Evolutionary conservation across 2,888 invertebrate genomes (phyloP).

Genomic region (Apodemia zela): DNA sequence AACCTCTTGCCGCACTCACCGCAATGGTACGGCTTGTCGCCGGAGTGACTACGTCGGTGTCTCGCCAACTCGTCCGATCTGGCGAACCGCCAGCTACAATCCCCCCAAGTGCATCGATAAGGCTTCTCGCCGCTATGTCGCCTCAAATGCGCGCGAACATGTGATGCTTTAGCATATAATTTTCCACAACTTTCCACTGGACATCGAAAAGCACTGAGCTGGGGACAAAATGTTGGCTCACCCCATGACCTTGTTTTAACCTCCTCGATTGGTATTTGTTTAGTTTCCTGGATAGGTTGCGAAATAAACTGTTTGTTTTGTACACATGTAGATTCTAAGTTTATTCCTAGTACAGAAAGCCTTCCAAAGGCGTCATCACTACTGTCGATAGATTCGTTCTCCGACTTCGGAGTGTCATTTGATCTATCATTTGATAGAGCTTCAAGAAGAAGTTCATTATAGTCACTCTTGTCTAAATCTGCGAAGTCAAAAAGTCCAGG

Average conservation of each 20-base stretch:
- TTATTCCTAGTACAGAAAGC: constrained; percentile 43
- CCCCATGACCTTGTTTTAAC: constrained; percentile 56
- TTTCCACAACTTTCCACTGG: constrained; percentile 87
- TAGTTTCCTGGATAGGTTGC: constrained; percentile 26
- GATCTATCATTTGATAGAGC: constrained; percentile 55
- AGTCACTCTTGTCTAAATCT: constrained; percentile 62
- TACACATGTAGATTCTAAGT: constrained; percentile 45
- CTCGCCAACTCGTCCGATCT: constrained; percentile 96
- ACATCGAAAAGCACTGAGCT: constrained; percentile 83
- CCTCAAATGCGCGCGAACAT: constrained; percentile 92
- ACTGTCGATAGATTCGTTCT: constrained; percentile 44
- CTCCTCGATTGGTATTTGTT: constrained; percentile 35
- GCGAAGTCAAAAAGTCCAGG: constrained; percentile 61
- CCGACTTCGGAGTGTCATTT: constrained; percentile 48
- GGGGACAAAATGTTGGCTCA: constrained; percentile 62
- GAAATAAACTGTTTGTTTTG: constrained; percentile 37
- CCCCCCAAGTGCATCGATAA: constrained; percentile 86
- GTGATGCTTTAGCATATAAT: constrained; percentile 93
- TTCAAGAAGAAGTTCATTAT: constrained; percentile 65
- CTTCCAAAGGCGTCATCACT: constrained; percentile 41
- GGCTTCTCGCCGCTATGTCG: constrained; percentile 92
- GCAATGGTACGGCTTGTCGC: constrained; percentile 96
- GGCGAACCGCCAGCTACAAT: constrained; percentile 95
- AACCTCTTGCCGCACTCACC: constrained; percentile 93
- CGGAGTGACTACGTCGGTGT: constrained; percentile 96